Evolutionary conservation across 2,888 invertebrate genomes (phyloP), one percentile per base, ranked within the genome.

Genomic region (Morpho helenor): DNA sequence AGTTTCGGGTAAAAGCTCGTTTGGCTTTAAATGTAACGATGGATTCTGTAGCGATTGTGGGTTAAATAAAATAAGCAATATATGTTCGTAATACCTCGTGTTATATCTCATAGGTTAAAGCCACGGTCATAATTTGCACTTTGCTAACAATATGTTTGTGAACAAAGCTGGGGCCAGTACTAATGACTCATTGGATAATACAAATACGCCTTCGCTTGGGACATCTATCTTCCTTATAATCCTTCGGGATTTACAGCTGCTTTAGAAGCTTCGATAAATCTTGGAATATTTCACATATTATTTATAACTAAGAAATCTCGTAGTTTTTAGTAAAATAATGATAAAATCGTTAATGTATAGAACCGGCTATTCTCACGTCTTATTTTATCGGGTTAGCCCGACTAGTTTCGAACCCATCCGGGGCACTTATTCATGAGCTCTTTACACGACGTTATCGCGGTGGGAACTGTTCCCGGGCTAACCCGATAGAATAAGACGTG

Each of bases 111-210:
- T 31, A 31, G 3, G 31, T 31, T 31, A 31, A 3, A 31, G 31
- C 31, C 31, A 31, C 31, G 31, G 31, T 31, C 31, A 2, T 31
- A 31, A 31, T 31, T 31, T 31, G 31, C 31, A 47, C 31, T 47
- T 47, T 47, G 0, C 47, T 31, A 23, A 23, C 23, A 47, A 47
- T 48, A 48, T 23, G 23, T 48, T 48, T n/a, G 9, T 22, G 9
- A 48, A 22, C n/a, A 16, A 16, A 16, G 47, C 23, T 8, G 23
- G 31, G 47, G 31, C 23, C 23, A 31, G 31, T 47, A 47, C 23
- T 48, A 48, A 48, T 48, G 47, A 48, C 23, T 48, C 8, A n/a
- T 23, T 48, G 31, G 47, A 48, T 48, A 23, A 48, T 48, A n/a
- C 47, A 31, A 31, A 5, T 46, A 48, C 47, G 31, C 3, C 31